Base-by-base conservation (phyloP, 2,113 vertebrate species). In the Capreolus pygargus region DNA sequence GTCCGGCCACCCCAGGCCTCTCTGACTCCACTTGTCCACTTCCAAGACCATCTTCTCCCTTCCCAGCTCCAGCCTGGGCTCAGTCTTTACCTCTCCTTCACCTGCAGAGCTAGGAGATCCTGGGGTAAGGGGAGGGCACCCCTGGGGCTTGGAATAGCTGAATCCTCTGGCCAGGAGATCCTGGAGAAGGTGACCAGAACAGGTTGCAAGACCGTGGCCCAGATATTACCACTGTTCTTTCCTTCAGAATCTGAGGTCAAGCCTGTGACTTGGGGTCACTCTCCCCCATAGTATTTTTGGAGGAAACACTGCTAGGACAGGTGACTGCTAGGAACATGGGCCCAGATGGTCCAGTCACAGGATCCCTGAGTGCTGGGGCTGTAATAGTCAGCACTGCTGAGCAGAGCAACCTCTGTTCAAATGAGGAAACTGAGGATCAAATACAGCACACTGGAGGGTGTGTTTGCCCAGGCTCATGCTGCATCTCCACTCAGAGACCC, bases 391-490 rank as follows among this genome's bases (percentile, higher is more conserved):
- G 30, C 2, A 1, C 3, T 21, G 4, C 58, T 85, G 36, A 78
- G 54, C 28, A 9, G n/a, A 70, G 36, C 1, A 1, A 36, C 14
- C 19, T 82, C n/a, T 28, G 52, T 30, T 95, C 74, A 90, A 30
- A 43, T 4, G 83, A 94, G 47, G 76, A 50, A 82, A 45, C 0
- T 0, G 45, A 88, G 86, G 27, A 21, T 33, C 16, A 30, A 23
- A 81, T 60, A 33, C 28, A 5, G 27, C 5, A 11, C 1, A 45
- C 15, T 12, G 54, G 45, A 94, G 15, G 39, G 9, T 10, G 9
- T n/a, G 30, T 12, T 52, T 43, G 28, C n/a, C 6, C 3, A 13
- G 28, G 16, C 4, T 57, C 39, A 19, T 0, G 21, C 15, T 2
- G 30, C 15, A 39, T n/a, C 23, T 36, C 23, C 47, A 17, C 33